A percentile compares a stretch with the other conserved stretches of the same genome.
phyloP scores from a whole-genome alignment of 1,140 invertebrate genomes.

The Colletes gigas region DNA sequence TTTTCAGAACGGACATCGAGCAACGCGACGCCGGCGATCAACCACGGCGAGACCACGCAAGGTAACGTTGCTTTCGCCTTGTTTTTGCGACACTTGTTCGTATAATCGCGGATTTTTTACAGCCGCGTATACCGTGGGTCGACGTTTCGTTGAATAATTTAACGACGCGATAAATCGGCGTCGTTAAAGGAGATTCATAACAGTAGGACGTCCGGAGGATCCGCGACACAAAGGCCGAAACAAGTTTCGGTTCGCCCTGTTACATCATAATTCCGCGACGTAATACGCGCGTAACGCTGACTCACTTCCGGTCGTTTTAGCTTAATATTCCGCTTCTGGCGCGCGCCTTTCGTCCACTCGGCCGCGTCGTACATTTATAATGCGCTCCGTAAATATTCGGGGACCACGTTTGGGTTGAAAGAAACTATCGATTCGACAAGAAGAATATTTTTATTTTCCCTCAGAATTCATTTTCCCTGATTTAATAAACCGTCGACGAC shows the following conservation, averaged over 20 bases:
- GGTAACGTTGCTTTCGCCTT: conserved; percentile 47
- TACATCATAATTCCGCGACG: conserved; percentile 32
- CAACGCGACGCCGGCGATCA: not conserved
- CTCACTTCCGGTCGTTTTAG: conserved; percentile 26
- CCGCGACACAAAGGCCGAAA: not conserved
- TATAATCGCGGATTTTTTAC: not conserved
- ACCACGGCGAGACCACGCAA: conserved; percentile 24
- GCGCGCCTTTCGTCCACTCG: conserved; percentile 32
- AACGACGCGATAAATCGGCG: conserved; percentile 10
- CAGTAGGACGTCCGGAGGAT: not conserved
- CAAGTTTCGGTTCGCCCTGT: not conserved
- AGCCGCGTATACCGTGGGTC: not conserved
- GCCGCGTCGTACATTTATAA: not conserved
- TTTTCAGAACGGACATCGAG: conserved; percentile 21
- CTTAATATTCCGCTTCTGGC: conserved; percentile 30
- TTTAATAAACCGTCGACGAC: no score
- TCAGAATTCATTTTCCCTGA: no score
- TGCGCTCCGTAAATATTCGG: conserved; percentile 11
- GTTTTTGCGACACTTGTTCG: not conserved
- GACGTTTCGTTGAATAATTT: not conserved
- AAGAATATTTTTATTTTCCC: no score
- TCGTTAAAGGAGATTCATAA: conserved; percentile 22
- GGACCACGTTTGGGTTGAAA: not conserved
- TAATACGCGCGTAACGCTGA: conserved; percentile 34
- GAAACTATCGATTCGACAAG: no score